Base-by-base conservation (phyloP, 2,113 vertebrate genomes). In the Manacus vitellinus region DNA sequence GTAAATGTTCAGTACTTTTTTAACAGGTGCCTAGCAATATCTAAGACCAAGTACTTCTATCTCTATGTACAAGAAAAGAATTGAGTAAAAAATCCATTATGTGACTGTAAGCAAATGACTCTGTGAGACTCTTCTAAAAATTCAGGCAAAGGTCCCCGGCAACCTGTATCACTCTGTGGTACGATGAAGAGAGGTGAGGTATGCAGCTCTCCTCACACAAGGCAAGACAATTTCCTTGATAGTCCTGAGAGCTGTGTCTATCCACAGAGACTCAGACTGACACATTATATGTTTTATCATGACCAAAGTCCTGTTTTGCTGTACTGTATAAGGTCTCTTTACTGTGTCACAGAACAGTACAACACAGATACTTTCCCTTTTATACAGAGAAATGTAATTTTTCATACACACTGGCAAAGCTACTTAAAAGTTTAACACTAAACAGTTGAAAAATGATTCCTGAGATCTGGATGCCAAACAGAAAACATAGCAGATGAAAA, bases 51-150 rank as follows among this genome's bases (percentile, higher is more conserved):
- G 1, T 47, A 43, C 22, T 63, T 86, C 15, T 44, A 6, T 41
- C 39, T 87, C 28, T 58, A 43, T 17, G 51, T 28, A 46, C 0
- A 2, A 75, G 54, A 75, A 82, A 89, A 66, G 7, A 10, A 79
- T 6, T 68, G 24, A 54, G 8, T 65, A 31, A 82, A 31, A 78
- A 55, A 9, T 84, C 10, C 17, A 72, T 71, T 35, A 43, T 43
- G 19, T 56, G 35, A 46, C 17, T 73, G 4, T 41, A 75, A 55
- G 30, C 7, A 19, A 75, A 54, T 0, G 0, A 23, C 2, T 43
- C 33, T 17, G 10, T 37, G 6, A 68, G 11, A 63, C 10, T 35
- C 25, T 58, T 90, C 39, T 52, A 54, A 41, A 44, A 11, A 6
- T 18, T 66, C 4, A 9, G 22, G 37, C 2, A 10, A 81, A 91